These are phyloP conservation scores for Apis laboriosa DNA, from an alignment of 1,140 invertebrate genomes.

Conservation along the genomic window DNA sequence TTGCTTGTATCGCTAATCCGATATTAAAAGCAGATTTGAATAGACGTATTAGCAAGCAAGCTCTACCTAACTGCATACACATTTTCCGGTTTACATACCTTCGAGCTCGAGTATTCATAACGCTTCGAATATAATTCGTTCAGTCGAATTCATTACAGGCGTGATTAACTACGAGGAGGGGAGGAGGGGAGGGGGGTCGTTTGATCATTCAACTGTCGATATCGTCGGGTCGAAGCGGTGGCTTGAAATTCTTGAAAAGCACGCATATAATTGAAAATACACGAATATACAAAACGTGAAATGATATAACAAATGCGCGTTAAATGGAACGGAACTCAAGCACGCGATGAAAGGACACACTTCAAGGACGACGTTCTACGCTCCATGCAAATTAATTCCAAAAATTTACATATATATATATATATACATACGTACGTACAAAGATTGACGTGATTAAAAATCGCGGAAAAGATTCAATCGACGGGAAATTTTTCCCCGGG, in stretches of 20 bases:
- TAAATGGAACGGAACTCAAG: no score
- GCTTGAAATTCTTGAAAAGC: slow-evolving; percentile 8
- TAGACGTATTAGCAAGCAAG: slow-evolving; percentile 35
- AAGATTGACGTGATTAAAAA: no score
- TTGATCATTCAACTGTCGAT: slow-evolving; percentile 45
- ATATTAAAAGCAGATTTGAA: slow-evolving; percentile 47
- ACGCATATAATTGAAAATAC: neutral
- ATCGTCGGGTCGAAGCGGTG: slow-evolving; percentile 31
- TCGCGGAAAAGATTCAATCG: no score
- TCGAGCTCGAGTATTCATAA: slow-evolving; percentile 44
- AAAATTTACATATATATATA: no score
- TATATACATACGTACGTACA: no score
- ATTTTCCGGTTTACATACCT: slow-evolving; percentile 42
- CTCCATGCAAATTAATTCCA: no score
- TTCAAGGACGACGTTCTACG: no score
- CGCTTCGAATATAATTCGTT: slow-evolving; percentile 18
- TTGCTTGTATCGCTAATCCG: slow-evolving; percentile 24
- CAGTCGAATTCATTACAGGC: slow-evolving; percentile 53
- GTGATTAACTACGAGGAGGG: slow-evolving; percentile 44
- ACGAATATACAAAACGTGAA: no score
- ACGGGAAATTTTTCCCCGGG: no score
- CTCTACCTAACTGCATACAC: neutral
- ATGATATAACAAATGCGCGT: neutral
- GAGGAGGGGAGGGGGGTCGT: slow-evolving; percentile 30
- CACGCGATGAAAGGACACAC: no score